Evolutionary conservation across 2,888 invertebrate species (phyloP), one percentile per base, ranked within the genome.

Genomic region (Caenorhabditis sp.): DNA sequence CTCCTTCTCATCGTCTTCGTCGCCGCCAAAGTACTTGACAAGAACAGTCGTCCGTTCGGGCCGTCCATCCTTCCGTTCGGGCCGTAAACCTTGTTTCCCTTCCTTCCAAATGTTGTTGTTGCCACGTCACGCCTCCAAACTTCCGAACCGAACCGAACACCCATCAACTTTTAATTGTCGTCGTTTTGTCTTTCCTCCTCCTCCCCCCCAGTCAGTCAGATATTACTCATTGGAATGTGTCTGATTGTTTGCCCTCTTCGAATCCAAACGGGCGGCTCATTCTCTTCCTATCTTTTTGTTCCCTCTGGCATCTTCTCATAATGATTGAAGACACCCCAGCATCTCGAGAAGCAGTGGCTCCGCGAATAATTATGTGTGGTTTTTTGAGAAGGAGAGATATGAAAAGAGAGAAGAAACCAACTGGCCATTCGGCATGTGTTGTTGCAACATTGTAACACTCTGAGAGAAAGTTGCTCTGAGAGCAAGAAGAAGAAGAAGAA

Each of bases 371-470:
- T 72, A 72, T 72, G 37, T 56, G 47, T 72, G 62, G 71, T 72
- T 72, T 72, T 72, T 72, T 72, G 64, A 56, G 56, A 56, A 20
- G 35, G 9, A 32, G n/a, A 28, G 55, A 9, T 9, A 28, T 6
- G 50, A 11, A 50, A 20, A 60, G 37, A 40, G 40, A 44, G 61
- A n/a, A 40, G 60, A 32, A 26, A 26, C 53, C 70, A 72, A 72
- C 62, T 61, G 71, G 44, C 62, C 26, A 18, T 60, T 35, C 37
- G 56, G 76, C 76, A 76, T 76, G 76, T 76, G 76, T 67, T 67
- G 67, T 76, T 67, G 76, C 67, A 76, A 76, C 76, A 76, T 67
- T 67, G 65, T 74, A 67, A 74, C 74, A 67, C 51, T 22, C 26
- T 13, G 56, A 69, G 50, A 64, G 47, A 47, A 35, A 70, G 58